These are phyloP conservation scores for Bombyx mori DNA, from an alignment of 1,140 invertebrate species.

Conservation along the genomic window DNA sequence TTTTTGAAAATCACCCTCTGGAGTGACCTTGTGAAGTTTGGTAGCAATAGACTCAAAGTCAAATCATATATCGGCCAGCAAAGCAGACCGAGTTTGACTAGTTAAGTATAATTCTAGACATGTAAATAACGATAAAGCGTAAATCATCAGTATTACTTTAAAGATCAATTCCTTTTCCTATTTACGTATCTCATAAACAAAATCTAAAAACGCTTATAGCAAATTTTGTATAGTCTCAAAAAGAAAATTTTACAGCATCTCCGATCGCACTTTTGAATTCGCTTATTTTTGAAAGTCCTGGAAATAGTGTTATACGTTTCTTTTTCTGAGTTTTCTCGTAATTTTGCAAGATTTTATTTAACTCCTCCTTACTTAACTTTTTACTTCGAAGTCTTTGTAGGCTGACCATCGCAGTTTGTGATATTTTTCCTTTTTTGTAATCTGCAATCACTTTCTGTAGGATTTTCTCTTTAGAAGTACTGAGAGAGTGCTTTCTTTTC, in stretches of 20 bases:
- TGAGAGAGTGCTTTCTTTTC: constrained; percentile 12
- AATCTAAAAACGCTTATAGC: too few relatives aligned
- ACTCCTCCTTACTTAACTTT: constrained; percentile 6
- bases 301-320: constrained; percentile 3
- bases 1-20: too few relatives aligned
- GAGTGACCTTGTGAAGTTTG: too few relatives aligned
- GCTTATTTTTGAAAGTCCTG: constrained; percentile 1
- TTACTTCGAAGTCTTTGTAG: constrained; percentile 6
- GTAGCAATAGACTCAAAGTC: too few relatives aligned
- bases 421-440: constrained; percentile 12
- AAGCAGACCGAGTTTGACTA: too few relatives aligned
- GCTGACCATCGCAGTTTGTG: constrained; percentile 6
- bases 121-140: too few relatives aligned
- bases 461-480: constrained; percentile 1
- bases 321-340: constrained; percentile 8
- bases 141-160: too few relatives aligned
- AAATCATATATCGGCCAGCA: too few relatives aligned
- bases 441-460: constrained; percentile 14
- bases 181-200: background rate
- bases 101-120: too few relatives aligned
- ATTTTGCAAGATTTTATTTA: constrained; percentile 11
- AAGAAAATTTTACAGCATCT: too few relatives aligned
- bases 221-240: too few relatives aligned
- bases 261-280: background rate
- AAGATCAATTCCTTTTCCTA: too few relatives aligned